A percentile compares a stretch with the other conserved stretches of the same genome.
Evolutionary conservation across 2,113 vertebrate genomes (phyloP).

Genomic region (Chaetodon auriga): DNA sequence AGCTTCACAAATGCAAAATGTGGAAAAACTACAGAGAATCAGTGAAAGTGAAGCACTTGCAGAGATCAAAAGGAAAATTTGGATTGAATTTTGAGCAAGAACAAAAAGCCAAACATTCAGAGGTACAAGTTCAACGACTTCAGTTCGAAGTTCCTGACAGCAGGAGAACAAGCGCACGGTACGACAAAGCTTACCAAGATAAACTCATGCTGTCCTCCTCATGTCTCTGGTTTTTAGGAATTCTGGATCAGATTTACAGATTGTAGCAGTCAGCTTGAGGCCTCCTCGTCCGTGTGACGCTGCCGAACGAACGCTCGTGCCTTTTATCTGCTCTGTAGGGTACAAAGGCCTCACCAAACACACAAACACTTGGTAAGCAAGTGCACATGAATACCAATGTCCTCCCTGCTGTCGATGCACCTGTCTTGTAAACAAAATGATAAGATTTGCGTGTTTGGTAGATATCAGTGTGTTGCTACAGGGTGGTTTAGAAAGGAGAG

Average conservation of each 20-base stretch:
- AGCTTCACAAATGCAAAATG: constrained; percentile 9
- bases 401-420: constrained; percentile 18
- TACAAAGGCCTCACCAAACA: constrained; percentile 78
- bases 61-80: background rate
- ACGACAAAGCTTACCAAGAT: constrained; percentile 77
- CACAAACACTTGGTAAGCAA: constrained; percentile 42
- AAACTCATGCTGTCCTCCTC: constrained; percentile 75
- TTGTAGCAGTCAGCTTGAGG: constrained; percentile 10
- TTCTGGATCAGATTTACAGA: constrained; percentile 26
- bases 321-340: constrained; percentile 73
- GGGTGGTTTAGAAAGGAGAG: background rate
- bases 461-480: background rate
- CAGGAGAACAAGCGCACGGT: background rate
- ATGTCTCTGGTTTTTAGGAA: constrained; percentile 42
- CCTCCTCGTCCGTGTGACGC: constrained; percentile 26
- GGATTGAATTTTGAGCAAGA: background rate
- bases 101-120: background rate
- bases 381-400: constrained; percentile 35
- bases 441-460: background rate
- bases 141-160: background rate
- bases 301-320: background rate
- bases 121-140: background rate
- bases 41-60: background rate
- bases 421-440: background rate
- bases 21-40: background rate